These are phyloP conservation scores for Acanthosepion lycidas DNA, from an alignment of 2,888 invertebrate species.

Conservation along the genomic window DNA sequence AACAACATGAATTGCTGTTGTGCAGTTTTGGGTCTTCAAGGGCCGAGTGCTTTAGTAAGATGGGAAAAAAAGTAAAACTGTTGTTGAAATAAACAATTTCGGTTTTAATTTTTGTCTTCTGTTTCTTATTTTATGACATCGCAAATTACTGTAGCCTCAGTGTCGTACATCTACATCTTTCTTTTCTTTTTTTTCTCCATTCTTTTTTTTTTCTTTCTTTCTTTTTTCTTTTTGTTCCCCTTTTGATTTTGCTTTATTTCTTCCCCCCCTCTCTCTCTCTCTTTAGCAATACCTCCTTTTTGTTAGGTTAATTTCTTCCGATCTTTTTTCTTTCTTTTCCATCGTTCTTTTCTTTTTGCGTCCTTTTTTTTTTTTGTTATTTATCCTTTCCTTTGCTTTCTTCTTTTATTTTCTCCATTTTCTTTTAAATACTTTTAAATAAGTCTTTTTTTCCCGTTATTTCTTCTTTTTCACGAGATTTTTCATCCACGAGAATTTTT, in stretches of 20 bases:
- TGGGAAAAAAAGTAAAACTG: background rate
- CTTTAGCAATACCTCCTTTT: background rate
- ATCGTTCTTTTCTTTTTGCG: background rate
- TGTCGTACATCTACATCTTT: no score
- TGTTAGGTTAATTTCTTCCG: background rate
- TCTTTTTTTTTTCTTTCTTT: background rate
- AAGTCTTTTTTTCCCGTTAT: no score
- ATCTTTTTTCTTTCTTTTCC: background rate
- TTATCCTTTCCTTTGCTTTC: no score
- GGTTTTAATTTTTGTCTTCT: background rate
- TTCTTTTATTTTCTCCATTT: background rate
- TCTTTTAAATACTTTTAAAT: no score
- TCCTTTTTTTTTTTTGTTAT: no score
- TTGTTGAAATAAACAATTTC: background rate
- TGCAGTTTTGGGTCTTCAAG: no score
- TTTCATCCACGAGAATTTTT: no score
- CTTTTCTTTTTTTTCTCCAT: no score
- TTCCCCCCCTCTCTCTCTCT: background rate
- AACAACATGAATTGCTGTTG: no score
- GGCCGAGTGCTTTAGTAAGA: no score
- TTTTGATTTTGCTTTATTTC: background rate
- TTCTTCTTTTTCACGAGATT: no score
- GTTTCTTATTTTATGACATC: background rate
- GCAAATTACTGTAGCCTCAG: no score
- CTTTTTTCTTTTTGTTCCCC: background rate